Percentiles rank a stretch among this genome's conserved stretches.
These are phyloP conservation scores for Morelia viridis DNA, from an alignment of 2,797 vertebrate genomes.

Conservation along the genomic window DNA sequence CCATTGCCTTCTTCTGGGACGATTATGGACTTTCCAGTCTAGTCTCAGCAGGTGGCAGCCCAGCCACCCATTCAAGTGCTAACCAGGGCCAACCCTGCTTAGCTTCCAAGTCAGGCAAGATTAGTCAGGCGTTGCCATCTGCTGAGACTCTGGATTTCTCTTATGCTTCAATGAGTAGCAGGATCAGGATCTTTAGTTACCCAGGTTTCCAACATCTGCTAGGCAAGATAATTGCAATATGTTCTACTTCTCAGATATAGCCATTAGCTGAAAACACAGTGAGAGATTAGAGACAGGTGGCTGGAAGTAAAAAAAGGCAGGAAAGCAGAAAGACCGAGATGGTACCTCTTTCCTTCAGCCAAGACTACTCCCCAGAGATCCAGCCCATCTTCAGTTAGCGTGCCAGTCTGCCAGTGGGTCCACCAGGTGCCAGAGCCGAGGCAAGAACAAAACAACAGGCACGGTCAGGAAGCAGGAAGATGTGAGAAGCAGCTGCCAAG, in stretches of 20 bases:
- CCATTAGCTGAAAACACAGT: no score
- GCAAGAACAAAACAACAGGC: not conserved
- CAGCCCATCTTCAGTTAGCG: constrained; percentile 78
- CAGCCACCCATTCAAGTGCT: not conserved
- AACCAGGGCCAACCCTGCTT: not conserved
- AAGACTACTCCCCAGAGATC: constrained; percentile 76
- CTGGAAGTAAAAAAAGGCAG: no score
- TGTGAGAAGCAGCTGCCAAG: not conserved
- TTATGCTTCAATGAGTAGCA: not conserved
- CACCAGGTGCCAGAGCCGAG: not conserved
- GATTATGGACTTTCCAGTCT: not conserved
- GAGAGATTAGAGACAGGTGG: not conserved
- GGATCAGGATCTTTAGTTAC: not conserved
- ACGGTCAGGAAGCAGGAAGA: not conserved
- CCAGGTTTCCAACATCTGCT: not conserved
- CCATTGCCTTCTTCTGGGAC: not conserved
- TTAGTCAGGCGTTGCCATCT: not conserved
- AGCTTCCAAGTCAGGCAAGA: not conserved
- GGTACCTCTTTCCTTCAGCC: constrained; percentile 69
- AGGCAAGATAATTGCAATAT: not conserved
- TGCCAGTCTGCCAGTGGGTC: constrained; percentile 75
- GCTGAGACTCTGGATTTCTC: not conserved
- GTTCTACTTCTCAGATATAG: not conserved
- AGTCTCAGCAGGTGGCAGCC: not conserved
- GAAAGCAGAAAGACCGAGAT: not conserved